These are phyloP conservation scores for Sciurus carolinensis DNA, from an alignment of 2,797 vertebrate genomes.

Conservation along the genomic window DNA sequence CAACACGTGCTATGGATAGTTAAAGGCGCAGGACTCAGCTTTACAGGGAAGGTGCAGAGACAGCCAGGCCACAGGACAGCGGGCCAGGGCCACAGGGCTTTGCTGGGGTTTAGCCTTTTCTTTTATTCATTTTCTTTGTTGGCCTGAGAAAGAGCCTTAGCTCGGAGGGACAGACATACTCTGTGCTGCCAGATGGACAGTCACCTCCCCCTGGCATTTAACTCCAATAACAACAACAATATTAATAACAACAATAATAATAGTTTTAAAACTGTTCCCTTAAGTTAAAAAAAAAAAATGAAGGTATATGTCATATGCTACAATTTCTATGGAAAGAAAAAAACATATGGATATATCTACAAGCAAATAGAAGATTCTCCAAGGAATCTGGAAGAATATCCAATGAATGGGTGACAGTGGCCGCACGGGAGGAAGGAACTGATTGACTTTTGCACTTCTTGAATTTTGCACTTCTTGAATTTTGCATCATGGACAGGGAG, in stretches of 20 bases:
- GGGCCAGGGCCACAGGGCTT: not conserved
- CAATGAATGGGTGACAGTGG: not conserved
- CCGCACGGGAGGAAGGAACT: not conserved
- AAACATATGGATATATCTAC: not conserved
- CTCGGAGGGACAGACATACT: not conserved
- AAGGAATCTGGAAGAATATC: not conserved
- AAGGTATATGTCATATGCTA: not conserved
- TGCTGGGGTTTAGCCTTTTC: not conserved
- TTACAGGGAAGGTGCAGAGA: not conserved
- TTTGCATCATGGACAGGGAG: not conserved
- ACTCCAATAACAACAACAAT: not conserved
- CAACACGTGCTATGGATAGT: conserved; percentile 81
- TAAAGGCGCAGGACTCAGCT: not conserved
- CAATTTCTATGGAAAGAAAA: conserved; percentile 18
- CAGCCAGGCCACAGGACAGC: not conserved
- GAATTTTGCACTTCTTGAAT: conserved; percentile 2
- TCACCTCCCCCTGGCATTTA: not conserved
- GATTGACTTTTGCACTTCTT: not conserved
- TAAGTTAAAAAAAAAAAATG: not conserved
- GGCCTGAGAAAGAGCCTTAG: accelerated
- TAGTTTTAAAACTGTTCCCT: not conserved
- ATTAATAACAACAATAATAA: no score
- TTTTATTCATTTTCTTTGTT: not conserved
- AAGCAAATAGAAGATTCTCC: not conserved
- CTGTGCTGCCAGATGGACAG: not conserved